These are phyloP conservation scores for Gambusia holbrooki DNA, from an alignment of 2,113 vertebrate species.

Conservation along the genomic window DNA sequence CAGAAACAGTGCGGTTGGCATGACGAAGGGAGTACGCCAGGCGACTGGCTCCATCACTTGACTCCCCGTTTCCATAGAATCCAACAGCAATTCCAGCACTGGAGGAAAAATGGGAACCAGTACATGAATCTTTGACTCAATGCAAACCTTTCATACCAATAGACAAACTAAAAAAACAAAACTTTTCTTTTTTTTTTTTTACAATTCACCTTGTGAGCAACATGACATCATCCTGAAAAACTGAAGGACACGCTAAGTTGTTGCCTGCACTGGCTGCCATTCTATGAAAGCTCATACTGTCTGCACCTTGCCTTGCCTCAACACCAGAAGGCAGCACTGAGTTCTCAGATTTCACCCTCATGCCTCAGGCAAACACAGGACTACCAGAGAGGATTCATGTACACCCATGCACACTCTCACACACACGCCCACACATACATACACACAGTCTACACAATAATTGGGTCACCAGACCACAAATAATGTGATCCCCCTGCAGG, in stretches of 20 bases:
- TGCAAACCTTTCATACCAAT: too few relatives aligned
- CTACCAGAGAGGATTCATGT: constrained; percentile 43
- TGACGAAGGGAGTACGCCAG: constrained; percentile 92
- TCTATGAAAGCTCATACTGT: too few relatives aligned
- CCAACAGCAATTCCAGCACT: constrained; percentile 95
- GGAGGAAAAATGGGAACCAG: constrained; percentile 16
- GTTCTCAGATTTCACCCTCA: constrained; percentile 29
- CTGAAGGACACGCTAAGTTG: too few relatives aligned
- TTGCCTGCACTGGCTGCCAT: too few relatives aligned
- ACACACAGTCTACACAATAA: constrained; percentile 51
- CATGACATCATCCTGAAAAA: neutral
- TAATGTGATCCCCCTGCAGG: constrained; percentile 63
- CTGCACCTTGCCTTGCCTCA: neutral
- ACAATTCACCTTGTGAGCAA: neutral
- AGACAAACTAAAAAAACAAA: neutral
- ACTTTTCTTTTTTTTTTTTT: neutral
- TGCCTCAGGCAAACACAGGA: constrained; percentile 28
- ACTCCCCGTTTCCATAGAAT: constrained; percentile 96
- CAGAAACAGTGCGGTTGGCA: constrained; percentile 91
- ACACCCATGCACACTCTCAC: constrained; percentile 6
- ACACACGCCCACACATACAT: neutral
- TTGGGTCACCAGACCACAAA: constrained; percentile 69
- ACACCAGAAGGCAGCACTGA: constrained; percentile 53
- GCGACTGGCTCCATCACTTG: constrained; percentile 89
- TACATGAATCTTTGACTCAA: constrained; percentile 16